A percentile compares a stretch with the other conserved stretches of the same genome.
phyloP scores from a whole-genome alignment of 2,797 vertebrate genomes.

The Vespertilio murinus region DNA sequence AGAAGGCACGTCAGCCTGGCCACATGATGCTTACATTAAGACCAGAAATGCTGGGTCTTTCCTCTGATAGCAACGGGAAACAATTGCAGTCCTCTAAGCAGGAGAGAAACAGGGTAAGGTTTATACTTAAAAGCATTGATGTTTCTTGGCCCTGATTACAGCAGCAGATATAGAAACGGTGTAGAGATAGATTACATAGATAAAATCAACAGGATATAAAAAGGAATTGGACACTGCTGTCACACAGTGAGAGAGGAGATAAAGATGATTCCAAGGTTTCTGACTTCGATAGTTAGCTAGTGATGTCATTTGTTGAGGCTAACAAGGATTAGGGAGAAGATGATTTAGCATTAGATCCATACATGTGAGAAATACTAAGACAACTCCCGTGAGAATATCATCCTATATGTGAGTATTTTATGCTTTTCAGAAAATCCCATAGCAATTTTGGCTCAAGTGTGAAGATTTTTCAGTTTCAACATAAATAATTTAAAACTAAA shows the following conservation, averaged over 20 bases:
- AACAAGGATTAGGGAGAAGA: not conserved
- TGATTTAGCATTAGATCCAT: not conserved
- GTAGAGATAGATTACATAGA: constrained; percentile 33
- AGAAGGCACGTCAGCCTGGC: not conserved
- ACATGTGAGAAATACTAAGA: not conserved
- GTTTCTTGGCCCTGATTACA: not conserved
- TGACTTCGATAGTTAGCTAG: not conserved
- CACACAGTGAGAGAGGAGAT: not conserved
- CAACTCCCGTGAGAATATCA: not conserved
- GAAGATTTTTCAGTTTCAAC: not conserved
- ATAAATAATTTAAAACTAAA: not conserved
- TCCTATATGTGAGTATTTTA: not conserved
- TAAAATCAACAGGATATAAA: constrained; percentile 25
- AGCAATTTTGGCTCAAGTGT: not conserved
- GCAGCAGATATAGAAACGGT: not conserved
- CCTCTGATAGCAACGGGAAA: not conserved
- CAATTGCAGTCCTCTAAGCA: not conserved
- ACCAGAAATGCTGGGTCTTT: not conserved
- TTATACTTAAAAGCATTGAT: constrained; percentile 14
- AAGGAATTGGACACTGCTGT: constrained; percentile 9
- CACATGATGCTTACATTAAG: not conserved
- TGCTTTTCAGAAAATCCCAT: not conserved
- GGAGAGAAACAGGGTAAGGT: not conserved
- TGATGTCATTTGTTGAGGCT: constrained; percentile 5
- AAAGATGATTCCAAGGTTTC: not conserved